A percentile compares a stretch with the other conserved stretches of the same genome.
Evolutionary conservation across 35 echinoderm and acorn worm genomes (phyloP).

Genomic region (Apostichopus parvimensis): DNA sequence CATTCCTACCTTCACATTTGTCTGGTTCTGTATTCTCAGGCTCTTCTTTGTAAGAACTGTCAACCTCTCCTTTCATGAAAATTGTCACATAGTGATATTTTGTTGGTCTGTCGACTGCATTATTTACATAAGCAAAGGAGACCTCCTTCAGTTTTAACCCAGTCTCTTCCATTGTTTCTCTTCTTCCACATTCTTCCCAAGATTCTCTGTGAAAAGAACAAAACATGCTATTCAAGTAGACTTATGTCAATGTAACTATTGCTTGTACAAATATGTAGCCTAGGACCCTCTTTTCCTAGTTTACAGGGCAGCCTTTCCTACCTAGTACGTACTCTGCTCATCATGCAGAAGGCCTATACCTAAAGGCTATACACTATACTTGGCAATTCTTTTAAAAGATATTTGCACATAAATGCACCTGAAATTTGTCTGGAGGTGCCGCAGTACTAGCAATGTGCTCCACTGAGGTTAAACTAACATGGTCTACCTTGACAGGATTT

Average conservation of each 20-base stretch:
- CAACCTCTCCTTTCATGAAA: slow-evolving; percentile 84
- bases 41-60: slow-evolving; percentile 55
- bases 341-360: too few relatives aligned
- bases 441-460: too few relatives aligned
- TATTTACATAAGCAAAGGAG: slow-evolving; percentile 62
- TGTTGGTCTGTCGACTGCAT: slow-evolving; percentile 60
- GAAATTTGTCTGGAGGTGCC: too few relatives aligned
- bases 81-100: slow-evolving; percentile 84
- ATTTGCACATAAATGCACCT: too few relatives aligned
- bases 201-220: slow-evolving; percentile 58
- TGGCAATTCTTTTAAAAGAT: too few relatives aligned
- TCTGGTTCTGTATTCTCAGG: slow-evolving; percentile 89
- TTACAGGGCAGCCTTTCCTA: too few relatives aligned
- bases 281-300: too few relatives aligned
- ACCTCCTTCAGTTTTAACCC: slow-evolving; percentile 68
- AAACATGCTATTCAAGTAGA: background rate
- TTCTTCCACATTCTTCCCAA: slow-evolving; percentile 87
- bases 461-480: too few relatives aligned
- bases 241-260: background rate
- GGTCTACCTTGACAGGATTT: too few relatives aligned
- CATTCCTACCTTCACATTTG: slow-evolving; percentile 83
- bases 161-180: slow-evolving; percentile 84
- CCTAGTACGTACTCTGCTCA: too few relatives aligned
- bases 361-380: too few relatives aligned
- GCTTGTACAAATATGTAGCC: too few relatives aligned